A percentile compares a stretch with the other conserved stretches of the same genome.
These are phyloP conservation scores for Protophormia terraenovae DNA, from an alignment of 2,888 invertebrate species.

Conservation along the genomic window DNA sequence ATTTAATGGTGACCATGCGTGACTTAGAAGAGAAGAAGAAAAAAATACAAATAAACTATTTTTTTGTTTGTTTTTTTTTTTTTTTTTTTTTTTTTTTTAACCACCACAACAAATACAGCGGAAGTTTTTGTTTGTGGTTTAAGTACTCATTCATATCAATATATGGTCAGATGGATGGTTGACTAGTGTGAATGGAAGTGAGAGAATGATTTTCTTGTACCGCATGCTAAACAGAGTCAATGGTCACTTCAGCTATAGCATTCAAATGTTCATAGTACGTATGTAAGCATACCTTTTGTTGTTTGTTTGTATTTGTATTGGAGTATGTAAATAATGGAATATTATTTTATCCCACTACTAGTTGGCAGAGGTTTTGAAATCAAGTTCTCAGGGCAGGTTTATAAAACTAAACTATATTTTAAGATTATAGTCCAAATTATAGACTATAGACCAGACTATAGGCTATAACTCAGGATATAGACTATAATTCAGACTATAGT, in stretches of 20 bases:
- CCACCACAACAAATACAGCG: constrained; percentile 48
- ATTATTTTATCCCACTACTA: constrained; percentile 39
- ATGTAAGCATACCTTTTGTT: background rate
- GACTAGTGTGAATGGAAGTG: constrained; percentile 15
- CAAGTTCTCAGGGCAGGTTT: no score
- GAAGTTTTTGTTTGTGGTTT: constrained; percentile 56
- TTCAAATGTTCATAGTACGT: no score
- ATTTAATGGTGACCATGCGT: constrained; percentile 56
- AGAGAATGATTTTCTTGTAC: constrained; percentile 10
- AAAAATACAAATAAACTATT: background rate
- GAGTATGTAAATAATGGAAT: constrained; percentile 27
- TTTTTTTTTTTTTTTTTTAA: no score
- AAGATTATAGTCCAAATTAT: no score
- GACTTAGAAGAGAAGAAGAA: constrained; percentile 18
- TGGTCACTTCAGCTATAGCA: background rate
- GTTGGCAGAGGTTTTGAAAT: no score
- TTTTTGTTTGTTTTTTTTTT: no score
- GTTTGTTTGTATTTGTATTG: background rate
- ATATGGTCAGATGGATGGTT: no score
- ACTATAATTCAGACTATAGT: no score
- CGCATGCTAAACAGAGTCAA: constrained; percentile 33
- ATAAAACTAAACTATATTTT: no score
- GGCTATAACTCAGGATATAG: no score
- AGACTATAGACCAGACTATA: no score
- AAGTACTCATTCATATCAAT: background rate